Base-by-base conservation (phyloP, 2,113 vertebrate genomes). In the Clupea harengus region DNA sequence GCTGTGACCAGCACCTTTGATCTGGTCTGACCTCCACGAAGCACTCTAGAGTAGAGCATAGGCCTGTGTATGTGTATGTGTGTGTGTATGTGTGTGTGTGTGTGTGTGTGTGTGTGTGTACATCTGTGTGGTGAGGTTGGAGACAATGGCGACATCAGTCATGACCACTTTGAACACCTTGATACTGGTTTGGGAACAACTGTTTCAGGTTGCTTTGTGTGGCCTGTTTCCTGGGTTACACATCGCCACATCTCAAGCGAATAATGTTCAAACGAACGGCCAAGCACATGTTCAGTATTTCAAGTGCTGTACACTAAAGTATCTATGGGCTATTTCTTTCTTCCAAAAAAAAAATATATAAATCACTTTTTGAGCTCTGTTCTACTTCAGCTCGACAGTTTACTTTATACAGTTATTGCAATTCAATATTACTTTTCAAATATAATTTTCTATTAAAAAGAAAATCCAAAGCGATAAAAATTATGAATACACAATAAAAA, bases 1-100 rank as follows among this genome's bases (percentile, higher is more conserved):
- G 93, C 94, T 93, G 92, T 95, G 94, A 96, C 94, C 94, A 93
- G 92, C 92, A 95, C 93, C 94, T 95, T 96, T 96, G 95, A 96
- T 96, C 94, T 95, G 93, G 92, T 90, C 88, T 93, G 93, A 94
- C 94, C 94, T 92, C 91, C 90, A 92, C 86, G 86, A 91, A 93
- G 91, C 91, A 88, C 92, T 91, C 91, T 90, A 90, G 90, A 88
- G 87, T 80, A 83, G 83, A 92, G 91, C 86, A 88, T 88, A 86
- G 87, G 91, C 86, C 93, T 92, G 92, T 93, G 93, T 93, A 86
- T 89, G 88, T 89, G 88, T 81, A 72, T 78, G 82, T 45, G 67
- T 81, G 50, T 80, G 60, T 86, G 85, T 54, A 57, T 83, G 85
- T 86, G 81, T 64, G 85, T 60, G 72, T 47, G 39, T 47, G 49